Evolutionary conservation across 2,888 invertebrate genomes (phyloP).

Genomic region (Microctonus brassicae): DNA sequence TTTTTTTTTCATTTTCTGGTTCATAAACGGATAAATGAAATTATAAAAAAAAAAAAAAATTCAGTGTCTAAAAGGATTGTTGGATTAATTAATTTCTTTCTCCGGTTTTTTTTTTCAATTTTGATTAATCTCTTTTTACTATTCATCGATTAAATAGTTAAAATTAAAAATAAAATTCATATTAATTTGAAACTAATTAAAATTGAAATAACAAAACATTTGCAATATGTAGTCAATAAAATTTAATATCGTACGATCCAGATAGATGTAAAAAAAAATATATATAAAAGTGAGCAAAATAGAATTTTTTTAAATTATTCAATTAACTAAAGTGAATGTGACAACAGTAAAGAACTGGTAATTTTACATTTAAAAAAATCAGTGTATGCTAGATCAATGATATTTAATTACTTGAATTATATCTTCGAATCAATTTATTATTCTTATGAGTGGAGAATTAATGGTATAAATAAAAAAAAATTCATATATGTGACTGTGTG

Average conservation of each 20-base stretch:
- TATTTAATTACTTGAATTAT: conserved; percentile 47
- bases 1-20: not conserved
- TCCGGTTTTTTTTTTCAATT: not conserved
- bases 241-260: not conserved
- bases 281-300: conserved; percentile 14
- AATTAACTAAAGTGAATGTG: conserved; percentile 27
- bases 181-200: not conserved
- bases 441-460: conserved; percentile 9
- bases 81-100: not conserved
- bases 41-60: too few relatives aligned
- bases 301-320: not conserved
- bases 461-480: conserved; percentile 51
- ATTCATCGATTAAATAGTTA: not conserved
- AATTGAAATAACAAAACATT: not conserved
- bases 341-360: conserved; percentile 29
- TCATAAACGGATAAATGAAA: not conserved
- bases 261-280: not conserved
- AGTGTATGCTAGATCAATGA: conserved; percentile 44
- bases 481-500: conserved; percentile 52
- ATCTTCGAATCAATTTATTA: conserved; percentile 24
- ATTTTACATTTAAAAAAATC: conserved; percentile 36
- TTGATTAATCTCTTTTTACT: not conserved
- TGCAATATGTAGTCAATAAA: not conserved
- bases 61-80: not conserved
- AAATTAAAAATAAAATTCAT: not conserved